Conservation (phyloP, 2,113 vertebrate species). For the Seriola aureovittata region DNA sequence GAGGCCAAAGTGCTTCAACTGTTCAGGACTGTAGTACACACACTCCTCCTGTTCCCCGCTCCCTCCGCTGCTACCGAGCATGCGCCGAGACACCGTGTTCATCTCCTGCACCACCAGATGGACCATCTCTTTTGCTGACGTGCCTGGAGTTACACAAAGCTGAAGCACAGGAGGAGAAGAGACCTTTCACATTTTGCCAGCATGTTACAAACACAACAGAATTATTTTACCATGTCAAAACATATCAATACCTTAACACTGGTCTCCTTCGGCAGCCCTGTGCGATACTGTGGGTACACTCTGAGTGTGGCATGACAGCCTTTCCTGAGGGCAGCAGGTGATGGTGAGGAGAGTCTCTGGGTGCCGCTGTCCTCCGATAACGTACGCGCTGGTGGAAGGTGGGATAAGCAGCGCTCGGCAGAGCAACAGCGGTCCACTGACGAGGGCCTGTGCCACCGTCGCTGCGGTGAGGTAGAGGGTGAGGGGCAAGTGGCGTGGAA, state of each 20-base stretch:
- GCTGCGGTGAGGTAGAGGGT: slow-evolving; percentile 75
- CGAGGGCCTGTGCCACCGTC: slow-evolving; percentile 83
- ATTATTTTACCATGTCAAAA: neutral
- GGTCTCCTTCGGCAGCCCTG: slow-evolving; percentile 91
- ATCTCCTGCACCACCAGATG: slow-evolving; percentile 92
- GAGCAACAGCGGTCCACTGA: slow-evolving; percentile 87
- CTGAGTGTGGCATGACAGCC: slow-evolving; percentile 83
- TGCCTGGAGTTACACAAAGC: slow-evolving; percentile 88
- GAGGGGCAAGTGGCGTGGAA: slow-evolving; percentile 75
- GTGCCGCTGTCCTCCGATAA: slow-evolving; percentile 88
- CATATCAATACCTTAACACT: slow-evolving; percentile 87
- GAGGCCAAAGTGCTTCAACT: slow-evolving; percentile 90
- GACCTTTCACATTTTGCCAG: neutral
- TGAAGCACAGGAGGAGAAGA: slow-evolving; percentile 57
- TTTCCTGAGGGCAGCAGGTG: slow-evolving; percentile 74
- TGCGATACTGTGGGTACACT: slow-evolving; percentile 91
- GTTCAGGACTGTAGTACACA: slow-evolving; percentile 87
- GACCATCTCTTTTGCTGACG: slow-evolving; percentile 88
- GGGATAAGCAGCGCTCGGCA: slow-evolving; percentile 41
- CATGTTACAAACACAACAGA: neutral
- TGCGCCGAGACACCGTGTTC: slow-evolving; percentile 80
- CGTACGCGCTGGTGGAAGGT: slow-evolving; percentile 74
- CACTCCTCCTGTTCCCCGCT: slow-evolving; percentile 64
- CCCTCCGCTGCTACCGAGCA: slow-evolving; percentile 77
- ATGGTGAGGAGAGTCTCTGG: slow-evolving; percentile 81